phyloP scores from a whole-genome alignment of 2,113 vertebrate genomes.

The Heterochromis multidens region DNA sequence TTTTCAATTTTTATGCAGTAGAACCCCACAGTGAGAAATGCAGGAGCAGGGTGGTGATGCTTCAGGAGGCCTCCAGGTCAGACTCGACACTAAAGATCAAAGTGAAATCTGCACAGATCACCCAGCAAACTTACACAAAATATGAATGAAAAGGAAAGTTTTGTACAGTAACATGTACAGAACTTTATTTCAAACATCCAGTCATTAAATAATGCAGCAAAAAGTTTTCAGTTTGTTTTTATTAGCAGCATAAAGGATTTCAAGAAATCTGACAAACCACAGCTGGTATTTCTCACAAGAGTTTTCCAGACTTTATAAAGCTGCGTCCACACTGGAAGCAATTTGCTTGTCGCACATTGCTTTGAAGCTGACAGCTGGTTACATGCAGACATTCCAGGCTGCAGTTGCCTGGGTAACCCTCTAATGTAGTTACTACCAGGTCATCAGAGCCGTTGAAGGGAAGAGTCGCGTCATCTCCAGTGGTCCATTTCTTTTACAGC shows the following conservation, averaged over 20 bases:
- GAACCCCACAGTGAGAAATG: background rate
- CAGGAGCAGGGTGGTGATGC: background rate
- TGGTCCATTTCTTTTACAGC: too few relatives aligned
- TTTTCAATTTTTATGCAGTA: background rate
- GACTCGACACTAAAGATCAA: background rate
- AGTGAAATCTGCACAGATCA: background rate
- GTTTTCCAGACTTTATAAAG: background rate
- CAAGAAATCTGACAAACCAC: background rate
- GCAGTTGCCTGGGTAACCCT: too few relatives aligned
- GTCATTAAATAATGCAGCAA: too few relatives aligned
- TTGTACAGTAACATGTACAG: background rate
- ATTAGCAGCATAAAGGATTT: background rate
- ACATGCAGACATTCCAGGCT: too few relatives aligned
- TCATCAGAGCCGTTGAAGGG: too few relatives aligned
- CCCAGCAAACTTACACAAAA: background rate
- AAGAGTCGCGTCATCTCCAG: too few relatives aligned
- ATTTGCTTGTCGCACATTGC: too few relatives aligned
- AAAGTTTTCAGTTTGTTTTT: background rate
- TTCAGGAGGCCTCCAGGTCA: background rate
- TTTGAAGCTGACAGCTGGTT: too few relatives aligned
- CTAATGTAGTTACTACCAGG: too few relatives aligned
- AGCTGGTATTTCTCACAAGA: background rate
- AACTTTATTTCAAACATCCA: background rate
- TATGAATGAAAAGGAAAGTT: background rate
- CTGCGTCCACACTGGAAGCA: too few relatives aligned